These are phyloP conservation scores for Drosophila phalerata DNA, from an alignment of 2,888 invertebrate species.

Conservation along the genomic window DNA sequence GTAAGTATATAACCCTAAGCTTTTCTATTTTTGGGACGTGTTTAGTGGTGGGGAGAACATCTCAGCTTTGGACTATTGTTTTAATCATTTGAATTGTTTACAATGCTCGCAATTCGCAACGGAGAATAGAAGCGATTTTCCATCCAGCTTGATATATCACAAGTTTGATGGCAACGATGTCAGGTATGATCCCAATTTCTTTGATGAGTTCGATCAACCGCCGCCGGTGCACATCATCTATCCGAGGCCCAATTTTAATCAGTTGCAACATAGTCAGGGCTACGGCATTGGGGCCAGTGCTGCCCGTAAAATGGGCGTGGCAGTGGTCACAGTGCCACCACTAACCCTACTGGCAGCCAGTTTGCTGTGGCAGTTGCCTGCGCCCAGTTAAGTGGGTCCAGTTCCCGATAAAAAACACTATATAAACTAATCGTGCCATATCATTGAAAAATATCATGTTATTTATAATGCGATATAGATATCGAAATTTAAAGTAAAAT, in stretches of 20 bases:
- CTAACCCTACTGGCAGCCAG: slow-evolving; percentile 39
- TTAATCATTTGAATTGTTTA: slow-evolving; percentile 1
- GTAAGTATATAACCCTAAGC: slow-evolving; percentile 86
- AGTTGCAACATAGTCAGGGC: slow-evolving; percentile 53
- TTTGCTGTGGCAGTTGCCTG: slow-evolving; percentile 48
- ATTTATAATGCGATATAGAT: slow-evolving; percentile 1
- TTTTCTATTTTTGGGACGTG: too few species aligned
- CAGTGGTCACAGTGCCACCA: slow-evolving; percentile 22
- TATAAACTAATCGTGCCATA: slow-evolving; percentile 72
- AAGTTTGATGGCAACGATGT: slow-evolving; percentile 85
- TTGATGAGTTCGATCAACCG: slow-evolving; percentile 89
- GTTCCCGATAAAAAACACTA: slow-evolving; percentile 2
- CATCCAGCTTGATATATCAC: slow-evolving; percentile 88
- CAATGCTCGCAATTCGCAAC: slow-evolving; percentile 11
- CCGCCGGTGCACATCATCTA: slow-evolving; percentile 90
- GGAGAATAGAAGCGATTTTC: slow-evolving; percentile 86
- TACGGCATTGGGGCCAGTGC: slow-evolving; percentile 34
- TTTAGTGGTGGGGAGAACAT: background rate
- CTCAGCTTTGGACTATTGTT: background rate
- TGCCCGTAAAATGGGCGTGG: slow-evolving; percentile 25
- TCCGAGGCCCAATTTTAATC: slow-evolving; percentile 87
- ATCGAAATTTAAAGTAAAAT: slow-evolving; percentile 5
- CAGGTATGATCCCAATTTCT: slow-evolving; percentile 86
- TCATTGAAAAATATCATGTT: slow-evolving; percentile 73
- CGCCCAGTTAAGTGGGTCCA: slow-evolving; percentile 60